Conservation (phyloP, 2,113 vertebrate genomes). For the Garra rufa region DNA sequence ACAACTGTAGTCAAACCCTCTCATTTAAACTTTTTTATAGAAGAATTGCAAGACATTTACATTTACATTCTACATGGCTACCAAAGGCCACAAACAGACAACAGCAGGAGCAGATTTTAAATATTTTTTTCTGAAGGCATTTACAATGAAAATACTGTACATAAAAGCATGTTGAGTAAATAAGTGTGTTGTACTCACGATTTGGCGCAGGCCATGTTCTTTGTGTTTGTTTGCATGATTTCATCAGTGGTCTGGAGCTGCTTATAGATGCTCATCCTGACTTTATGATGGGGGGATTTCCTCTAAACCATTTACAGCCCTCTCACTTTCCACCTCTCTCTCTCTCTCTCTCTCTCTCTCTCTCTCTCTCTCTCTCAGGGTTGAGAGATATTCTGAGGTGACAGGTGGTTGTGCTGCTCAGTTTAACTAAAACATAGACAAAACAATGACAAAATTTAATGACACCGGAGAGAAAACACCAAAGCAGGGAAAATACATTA, state of each 20-base stretch:
- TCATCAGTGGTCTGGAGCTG: slow-evolving; percentile 8
- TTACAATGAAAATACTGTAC: neutral
- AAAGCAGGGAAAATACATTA: neutral
- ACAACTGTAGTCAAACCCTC: neutral
- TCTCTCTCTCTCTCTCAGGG: slow-evolving; percentile 12
- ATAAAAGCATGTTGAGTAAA: neutral
- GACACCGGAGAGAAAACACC: neutral
- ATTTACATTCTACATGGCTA: neutral
- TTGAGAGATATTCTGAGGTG: slow-evolving; percentile 41
- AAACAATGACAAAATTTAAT: too few species aligned
- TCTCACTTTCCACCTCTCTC: neutral
- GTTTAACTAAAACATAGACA: neutral
- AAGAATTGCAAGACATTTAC: neutral
- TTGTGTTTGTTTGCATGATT: slow-evolving; percentile 21
- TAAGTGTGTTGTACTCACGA: neutral
- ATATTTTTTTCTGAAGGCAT: neutral
- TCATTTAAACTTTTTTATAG: neutral
- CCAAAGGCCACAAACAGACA: neutral
- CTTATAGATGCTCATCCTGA: neutral
- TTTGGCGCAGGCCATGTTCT: neutral
- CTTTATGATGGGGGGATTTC: neutral
- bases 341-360: slow-evolving; percentile 20
- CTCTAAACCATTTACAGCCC: neutral
- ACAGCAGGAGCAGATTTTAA: neutral
- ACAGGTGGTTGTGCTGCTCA: slow-evolving; percentile 37